Conservation (phyloP, 2,113 vertebrate species). For the Cettia cetti region DNA sequence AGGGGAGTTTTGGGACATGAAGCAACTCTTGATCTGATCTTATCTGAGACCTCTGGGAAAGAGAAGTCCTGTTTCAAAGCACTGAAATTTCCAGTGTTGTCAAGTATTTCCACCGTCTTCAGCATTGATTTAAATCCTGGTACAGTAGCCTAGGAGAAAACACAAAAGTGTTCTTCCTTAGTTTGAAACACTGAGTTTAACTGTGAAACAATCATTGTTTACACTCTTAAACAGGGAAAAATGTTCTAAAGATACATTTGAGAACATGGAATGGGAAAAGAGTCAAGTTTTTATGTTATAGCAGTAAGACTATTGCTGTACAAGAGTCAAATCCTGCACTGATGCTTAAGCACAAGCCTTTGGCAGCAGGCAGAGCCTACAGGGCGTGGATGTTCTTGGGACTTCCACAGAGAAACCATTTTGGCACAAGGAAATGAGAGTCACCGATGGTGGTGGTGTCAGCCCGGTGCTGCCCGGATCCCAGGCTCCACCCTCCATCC, state of each 20-base stretch:
- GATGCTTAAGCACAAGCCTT: not conserved
- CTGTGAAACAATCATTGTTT: not conserved
- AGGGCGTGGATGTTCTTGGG: not conserved
- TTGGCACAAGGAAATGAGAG: not conserved
- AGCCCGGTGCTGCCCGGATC: accelerated
- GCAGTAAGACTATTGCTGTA: not conserved
- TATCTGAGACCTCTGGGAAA: slow-evolving; percentile 25
- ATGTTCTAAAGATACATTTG: not conserved
- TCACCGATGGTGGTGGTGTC: accelerated
- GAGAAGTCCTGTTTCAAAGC: slow-evolving; percentile 72
- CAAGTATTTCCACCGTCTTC: slow-evolving; percentile 57
- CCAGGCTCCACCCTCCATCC: not conserved
- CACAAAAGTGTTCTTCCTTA: not conserved
- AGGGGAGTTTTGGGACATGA: slow-evolving; percentile 60
- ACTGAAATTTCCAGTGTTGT: slow-evolving; percentile 58
- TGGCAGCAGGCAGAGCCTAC: not conserved
- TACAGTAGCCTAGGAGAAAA: slow-evolving; percentile 71
- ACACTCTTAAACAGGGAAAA: not conserved
- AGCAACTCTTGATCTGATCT: not conserved
- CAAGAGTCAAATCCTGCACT: not conserved
- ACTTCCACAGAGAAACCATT: accelerated
- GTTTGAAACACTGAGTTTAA: not conserved
- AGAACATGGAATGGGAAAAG: not conserved
- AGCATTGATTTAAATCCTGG: slow-evolving; percentile 53
- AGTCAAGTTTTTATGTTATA: accelerated